Percentiles rank a stretch among this genome's conserved stretches.
These are phyloP conservation scores for Mallotus villosus DNA, from an alignment of 2,797 vertebrate genomes.

Conservation along the genomic window DNA sequence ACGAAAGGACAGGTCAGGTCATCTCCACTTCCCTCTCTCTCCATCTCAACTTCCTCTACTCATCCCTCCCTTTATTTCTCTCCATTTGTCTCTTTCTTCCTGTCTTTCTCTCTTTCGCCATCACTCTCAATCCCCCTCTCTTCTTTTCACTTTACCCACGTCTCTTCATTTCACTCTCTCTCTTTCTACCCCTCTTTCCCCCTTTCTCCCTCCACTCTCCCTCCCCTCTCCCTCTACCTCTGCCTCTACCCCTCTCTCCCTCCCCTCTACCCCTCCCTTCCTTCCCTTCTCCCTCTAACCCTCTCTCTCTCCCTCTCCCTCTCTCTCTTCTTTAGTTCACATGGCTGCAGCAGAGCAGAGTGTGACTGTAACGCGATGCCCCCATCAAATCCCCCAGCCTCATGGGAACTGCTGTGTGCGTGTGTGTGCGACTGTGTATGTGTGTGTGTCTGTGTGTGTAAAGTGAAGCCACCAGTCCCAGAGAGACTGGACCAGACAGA, in stretches of 20 bases:
- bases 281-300: conserved; percentile 12
- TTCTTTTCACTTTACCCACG: neutral
- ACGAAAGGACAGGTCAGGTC: neutral
- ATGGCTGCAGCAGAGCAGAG: conserved; percentile 51
- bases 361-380: conserved; percentile 74
- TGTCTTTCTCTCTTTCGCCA: conserved; percentile 20
- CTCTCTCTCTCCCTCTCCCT: conserved; percentile 25
- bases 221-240: neutral
- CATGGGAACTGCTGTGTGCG: conserved; percentile 28
- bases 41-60: neutral
- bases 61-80: neutral
- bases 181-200: too few relatives aligned
- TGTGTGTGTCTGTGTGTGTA: neutral
- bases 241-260: neutral
- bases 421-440: conserved; percentile 15
- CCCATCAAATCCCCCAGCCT: conserved; percentile 65
- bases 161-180: neutral
- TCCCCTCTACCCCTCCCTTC: neutral
- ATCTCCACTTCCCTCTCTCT: neutral
- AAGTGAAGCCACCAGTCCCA: conserved; percentile 51
- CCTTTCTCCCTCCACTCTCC: conserved; percentile 3
- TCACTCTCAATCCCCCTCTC: neutral
- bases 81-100: conserved; percentile 6
- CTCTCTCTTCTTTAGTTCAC: neutral
- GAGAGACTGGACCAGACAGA: conserved; percentile 86